phyloP scores from a whole-genome alignment of 92 coral and sea anemone genomes.

The Ricordea florida region DNA sequence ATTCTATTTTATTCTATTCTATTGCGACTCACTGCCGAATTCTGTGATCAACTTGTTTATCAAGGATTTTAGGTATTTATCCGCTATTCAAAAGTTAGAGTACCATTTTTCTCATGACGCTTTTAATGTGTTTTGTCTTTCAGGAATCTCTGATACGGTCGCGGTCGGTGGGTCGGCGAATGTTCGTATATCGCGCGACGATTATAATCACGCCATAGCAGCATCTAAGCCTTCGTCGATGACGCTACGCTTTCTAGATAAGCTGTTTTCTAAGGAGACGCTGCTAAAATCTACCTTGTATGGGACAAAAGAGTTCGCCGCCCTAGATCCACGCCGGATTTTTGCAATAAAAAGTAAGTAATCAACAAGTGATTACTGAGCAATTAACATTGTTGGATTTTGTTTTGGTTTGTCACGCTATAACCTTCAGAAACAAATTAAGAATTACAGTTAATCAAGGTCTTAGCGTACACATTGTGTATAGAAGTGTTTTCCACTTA shows the following conservation, averaged over 20 bases:
- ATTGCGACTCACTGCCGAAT: too few relatives aligned
- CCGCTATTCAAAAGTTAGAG: too few relatives aligned
- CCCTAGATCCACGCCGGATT: constrained; percentile 12
- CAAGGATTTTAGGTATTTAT: too few relatives aligned
- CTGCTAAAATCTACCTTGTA: neutral
- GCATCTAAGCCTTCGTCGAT: neutral
- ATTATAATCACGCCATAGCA: neutral
- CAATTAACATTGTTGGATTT: too few relatives aligned
- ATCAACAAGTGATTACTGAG: neutral
- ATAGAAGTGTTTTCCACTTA: too few relatives aligned
- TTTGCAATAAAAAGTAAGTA: neutral
- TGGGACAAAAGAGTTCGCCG: constrained; percentile 8
- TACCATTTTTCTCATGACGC: neutral
- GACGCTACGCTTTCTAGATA: neutral
- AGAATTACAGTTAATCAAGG: too few relatives aligned
- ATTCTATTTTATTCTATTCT: too few relatives aligned
- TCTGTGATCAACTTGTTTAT: too few relatives aligned
- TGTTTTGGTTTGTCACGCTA: too few relatives aligned
- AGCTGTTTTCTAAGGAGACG: neutral
- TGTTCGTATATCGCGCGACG: neutral
- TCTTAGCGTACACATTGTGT: too few relatives aligned
- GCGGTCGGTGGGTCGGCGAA: constrained; percentile 1
- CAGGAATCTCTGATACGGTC: neutral
- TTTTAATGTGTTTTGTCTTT: neutral
- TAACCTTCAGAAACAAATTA: too few relatives aligned